Conservation (phyloP, 1,140 invertebrate genomes). For the Andricus grossulariae region DNA sequence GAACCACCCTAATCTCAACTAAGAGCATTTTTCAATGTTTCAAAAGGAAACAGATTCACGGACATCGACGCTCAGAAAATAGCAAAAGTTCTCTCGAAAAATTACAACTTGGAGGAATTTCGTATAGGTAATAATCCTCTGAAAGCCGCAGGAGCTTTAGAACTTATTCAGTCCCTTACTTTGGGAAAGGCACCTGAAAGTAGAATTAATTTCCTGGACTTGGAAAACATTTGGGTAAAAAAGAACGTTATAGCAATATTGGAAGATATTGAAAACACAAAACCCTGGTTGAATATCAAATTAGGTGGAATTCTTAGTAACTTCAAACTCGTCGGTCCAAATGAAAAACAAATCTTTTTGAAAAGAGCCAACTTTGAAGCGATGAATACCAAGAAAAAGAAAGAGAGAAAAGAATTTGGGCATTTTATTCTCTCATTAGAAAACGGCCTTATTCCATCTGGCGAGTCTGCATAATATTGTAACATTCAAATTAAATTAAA, state of each 20-base stretch:
- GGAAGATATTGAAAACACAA: slow-evolving; percentile 56
- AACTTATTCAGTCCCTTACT: slow-evolving; percentile 52
- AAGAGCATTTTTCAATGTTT: neutral
- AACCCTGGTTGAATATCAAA: slow-evolving; percentile 63
- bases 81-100: slow-evolving; percentile 58
- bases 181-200: slow-evolving; percentile 44
- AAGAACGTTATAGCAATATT: slow-evolving; percentile 62
- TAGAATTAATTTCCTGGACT: slow-evolving; percentile 63
- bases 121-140: slow-evolving; percentile 66
- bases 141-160: slow-evolving; percentile 51
- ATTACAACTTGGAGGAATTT: slow-evolving; percentile 57
- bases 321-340: slow-evolving; percentile 70
- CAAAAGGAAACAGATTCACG: slow-evolving; percentile 64
- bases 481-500: slow-evolving; percentile 41
- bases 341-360: slow-evolving; percentile 69
- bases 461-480: slow-evolving; percentile 37
- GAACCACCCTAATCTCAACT: neutral
- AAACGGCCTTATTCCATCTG: slow-evolving; percentile 44
- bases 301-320: slow-evolving; percentile 72
- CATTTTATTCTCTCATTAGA: slow-evolving; percentile 63
- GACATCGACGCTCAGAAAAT: slow-evolving; percentile 53
- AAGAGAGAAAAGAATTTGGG: slow-evolving; percentile 70
- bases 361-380: slow-evolving; percentile 71
- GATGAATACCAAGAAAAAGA: slow-evolving; percentile 70
- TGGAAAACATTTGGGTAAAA: slow-evolving; percentile 69